Evolutionary conservation across 1,140 invertebrate species (phyloP).

Genomic region (Drosophila navojoa): DNA sequence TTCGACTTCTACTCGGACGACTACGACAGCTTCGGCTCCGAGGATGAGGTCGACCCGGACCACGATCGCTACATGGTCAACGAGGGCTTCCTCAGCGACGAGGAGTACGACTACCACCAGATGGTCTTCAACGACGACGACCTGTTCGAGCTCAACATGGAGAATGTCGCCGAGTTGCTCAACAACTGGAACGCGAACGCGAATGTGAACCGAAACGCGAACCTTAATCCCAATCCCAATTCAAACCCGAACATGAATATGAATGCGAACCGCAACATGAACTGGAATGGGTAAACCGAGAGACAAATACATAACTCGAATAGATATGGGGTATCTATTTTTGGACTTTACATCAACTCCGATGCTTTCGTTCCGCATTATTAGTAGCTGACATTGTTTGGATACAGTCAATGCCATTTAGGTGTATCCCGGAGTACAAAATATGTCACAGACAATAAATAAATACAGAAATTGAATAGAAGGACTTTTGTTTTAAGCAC

Average conservation of each 20-base stretch:
- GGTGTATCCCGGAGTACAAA: not conserved
- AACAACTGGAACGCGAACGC: conserved; percentile 2
- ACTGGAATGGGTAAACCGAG: not conserved
- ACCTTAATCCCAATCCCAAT: not conserved
- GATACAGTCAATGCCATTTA: not conserved
- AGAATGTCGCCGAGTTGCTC: not conserved
- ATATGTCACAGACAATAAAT: too few species aligned
- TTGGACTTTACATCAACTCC: not conserved
- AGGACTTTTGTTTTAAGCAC: too few species aligned
- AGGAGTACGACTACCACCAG: conserved; percentile 5
- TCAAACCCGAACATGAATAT: not conserved
- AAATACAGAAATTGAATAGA: too few species aligned
- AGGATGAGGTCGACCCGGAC: conserved; percentile 22
- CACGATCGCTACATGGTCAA: conserved; percentile 26
- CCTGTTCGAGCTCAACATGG: not conserved
- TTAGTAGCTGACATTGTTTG: not conserved
- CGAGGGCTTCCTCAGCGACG: conserved; percentile 25
- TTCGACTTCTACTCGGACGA: conserved; percentile 25
- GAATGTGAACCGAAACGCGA: not conserved
- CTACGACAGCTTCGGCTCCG: conserved; percentile 20
- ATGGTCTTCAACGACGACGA: conserved; percentile 8
- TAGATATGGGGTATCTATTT: not conserved
- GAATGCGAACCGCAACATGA: not conserved
- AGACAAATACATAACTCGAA: too few species aligned
- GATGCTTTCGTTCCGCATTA: not conserved